Evolutionary conservation across 1,140 invertebrate species (phyloP), one percentile per base, ranked within the genome.

Genomic region (Chironomus tepperi): DNA sequence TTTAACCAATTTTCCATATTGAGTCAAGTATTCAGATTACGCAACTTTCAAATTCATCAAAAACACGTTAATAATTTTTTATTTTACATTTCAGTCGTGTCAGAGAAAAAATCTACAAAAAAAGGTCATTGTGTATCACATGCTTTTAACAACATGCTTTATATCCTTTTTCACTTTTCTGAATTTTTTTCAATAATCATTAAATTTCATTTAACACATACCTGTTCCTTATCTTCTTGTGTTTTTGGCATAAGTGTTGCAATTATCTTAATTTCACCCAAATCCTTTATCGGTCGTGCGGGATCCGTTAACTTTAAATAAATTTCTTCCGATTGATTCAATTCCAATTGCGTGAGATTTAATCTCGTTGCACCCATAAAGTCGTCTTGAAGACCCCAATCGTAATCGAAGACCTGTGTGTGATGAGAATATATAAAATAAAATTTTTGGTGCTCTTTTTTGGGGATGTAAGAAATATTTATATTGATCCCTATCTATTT

Each of bases 351-450:
- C 7, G 91, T 92, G 42, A 98, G 85, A 81, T 98, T 94, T 75
- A 99, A 83, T 73, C 88, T 87, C 3, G 93, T 92, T 73, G 90
- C 88, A 12, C 98, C 98, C 94, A 99, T 98, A 80, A 97, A 98
- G 85, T 99, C 98, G 83, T 99, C 98, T 84, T 95, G 91, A 73
- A 97, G 87, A 42, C 96, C 97, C 90, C 96, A 97, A 81, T 99
- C 98, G 82, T 98, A 98, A 85, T 99, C 97, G 82, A 95, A 99
- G 16, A 98, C 95, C 91, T 94, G 79, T 18, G 21, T 34, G 24
- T 5, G 24, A 34, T 34, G 5, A 34, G 5, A 34, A 34, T 34
- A 34, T n/a, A 34, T 34, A 34, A 34, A 34, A 34, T 34, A n/a
- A n/a, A n/a, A n/a, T n/a, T n/a, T n/a, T n/a, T n/a, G n/a, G n/a